These are phyloP conservation scores for Drosophila ogumai DNA, from an alignment of 1,140 invertebrate species.

Conservation along the genomic window DNA sequence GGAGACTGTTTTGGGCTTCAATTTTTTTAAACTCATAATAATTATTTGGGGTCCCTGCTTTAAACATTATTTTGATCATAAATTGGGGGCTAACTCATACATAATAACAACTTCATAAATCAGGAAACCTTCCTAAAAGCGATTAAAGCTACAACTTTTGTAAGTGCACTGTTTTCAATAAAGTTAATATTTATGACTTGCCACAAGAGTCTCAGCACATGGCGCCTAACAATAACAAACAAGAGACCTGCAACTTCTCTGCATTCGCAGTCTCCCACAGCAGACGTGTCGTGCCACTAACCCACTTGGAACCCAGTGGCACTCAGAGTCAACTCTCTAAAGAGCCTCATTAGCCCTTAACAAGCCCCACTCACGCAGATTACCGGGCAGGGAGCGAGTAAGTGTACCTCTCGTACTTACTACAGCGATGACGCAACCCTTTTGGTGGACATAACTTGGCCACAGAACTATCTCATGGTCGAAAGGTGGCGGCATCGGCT, in stretches of 20 bases:
- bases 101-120: not conserved
- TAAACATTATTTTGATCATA: not conserved
- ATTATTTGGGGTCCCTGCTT: no score
- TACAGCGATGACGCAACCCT: slow-evolving; percentile 60
- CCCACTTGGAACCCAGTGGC: slow-evolving; percentile 57
- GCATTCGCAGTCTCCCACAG: slow-evolving; percentile 51
- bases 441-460: slow-evolving; percentile 12
- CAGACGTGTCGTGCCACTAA: slow-evolving; percentile 75
- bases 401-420: slow-evolving; percentile 5
- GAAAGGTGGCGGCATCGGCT: slow-evolving; percentile 13
- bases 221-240: slow-evolving; percentile 60
- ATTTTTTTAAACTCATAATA: no score
- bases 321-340: slow-evolving; percentile 17
- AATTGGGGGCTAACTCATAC: no score
- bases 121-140: not conserved
- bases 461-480: slow-evolving; percentile 48
- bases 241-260: slow-evolving; percentile 38
- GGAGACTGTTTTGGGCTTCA: no score
- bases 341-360: slow-evolving; percentile 68
- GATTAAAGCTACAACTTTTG: not conserved
- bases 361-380: slow-evolving; percentile 63
- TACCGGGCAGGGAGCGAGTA: slow-evolving; percentile 7
- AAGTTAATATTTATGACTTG: slow-evolving; percentile 61
- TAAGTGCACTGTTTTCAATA: slow-evolving; percentile 6
- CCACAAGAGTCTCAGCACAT: slow-evolving; percentile 47